A percentile compares a stretch with the other conserved stretches of the same genome.
Evolutionary conservation across 1,140 invertebrate genomes (phyloP).

Genomic region (Meloidogyne floridensis): DNA sequence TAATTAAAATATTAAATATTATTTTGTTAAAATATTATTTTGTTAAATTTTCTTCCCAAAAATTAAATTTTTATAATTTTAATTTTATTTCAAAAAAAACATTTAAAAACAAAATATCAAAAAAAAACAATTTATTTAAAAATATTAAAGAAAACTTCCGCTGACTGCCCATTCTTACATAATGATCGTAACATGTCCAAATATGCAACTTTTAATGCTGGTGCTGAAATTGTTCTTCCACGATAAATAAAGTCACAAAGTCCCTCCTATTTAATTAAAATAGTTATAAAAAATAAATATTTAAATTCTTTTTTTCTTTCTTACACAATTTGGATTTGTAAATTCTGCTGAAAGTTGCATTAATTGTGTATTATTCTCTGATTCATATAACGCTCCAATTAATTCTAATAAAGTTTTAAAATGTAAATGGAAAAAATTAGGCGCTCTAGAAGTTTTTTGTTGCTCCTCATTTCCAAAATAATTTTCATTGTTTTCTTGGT

Average conservation of each 20-base stretch:
- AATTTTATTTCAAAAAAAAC: no score
- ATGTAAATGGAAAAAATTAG: conserved; percentile 29
- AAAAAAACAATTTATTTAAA: conserved; percentile 27
- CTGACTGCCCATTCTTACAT: conserved; percentile 27
- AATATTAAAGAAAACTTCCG: conserved; percentile 30
- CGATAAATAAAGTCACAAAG: conserved; percentile 26
- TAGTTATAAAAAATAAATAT: neutral
- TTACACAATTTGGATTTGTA: conserved; percentile 37
- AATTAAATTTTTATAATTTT: neutral
- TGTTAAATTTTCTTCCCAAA: neutral
- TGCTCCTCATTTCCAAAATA: neutral
- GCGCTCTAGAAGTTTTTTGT: neutral
- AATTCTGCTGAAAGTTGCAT: conserved; percentile 20
- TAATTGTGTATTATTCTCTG: conserved; percentile 17
- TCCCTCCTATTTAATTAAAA: conserved; percentile 21
- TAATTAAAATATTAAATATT: no score
- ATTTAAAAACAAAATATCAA: neutral
- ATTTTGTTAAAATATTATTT: no score
- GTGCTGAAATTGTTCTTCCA: conserved; percentile 31
- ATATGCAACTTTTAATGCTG: conserved; percentile 27
- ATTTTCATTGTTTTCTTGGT: neutral
- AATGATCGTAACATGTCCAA: conserved; percentile 28
- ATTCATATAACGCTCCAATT: conserved; percentile 31
- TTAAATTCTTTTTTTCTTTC: no score
- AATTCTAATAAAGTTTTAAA: conserved; percentile 33